Conservation (phyloP, 2,113 vertebrate species). For the Rafetus swinhoei region DNA sequence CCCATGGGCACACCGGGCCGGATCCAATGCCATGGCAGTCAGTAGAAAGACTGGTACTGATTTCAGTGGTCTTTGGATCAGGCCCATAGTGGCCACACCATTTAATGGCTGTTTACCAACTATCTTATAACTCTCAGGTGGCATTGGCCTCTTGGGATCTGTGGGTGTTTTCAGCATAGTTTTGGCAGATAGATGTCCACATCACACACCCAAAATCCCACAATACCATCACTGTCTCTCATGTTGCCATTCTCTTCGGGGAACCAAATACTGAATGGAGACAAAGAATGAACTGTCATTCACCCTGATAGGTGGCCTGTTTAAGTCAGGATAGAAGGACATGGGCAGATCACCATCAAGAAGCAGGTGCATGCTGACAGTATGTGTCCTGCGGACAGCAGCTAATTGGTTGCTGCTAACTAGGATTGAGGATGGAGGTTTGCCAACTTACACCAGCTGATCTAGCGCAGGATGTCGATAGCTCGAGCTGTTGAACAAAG, state of each 20-base stretch:
- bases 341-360: slow-evolving; percentile 37
- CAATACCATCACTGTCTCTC: background rate
- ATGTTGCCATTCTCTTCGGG: background rate
- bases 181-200: background rate
- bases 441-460: background rate
- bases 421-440: background rate
- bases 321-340: slow-evolving; percentile 40
- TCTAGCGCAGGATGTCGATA: rapidly evolving
- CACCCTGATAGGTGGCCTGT: background rate
- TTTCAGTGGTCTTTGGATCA: background rate
- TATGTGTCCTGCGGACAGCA: rapidly evolving
- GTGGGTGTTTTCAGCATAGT: background rate
- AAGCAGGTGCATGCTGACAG: background rate
- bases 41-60: background rate
- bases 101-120: background rate
- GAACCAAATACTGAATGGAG: background rate
- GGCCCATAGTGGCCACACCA: background rate
- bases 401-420: background rate
- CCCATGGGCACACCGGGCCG: background rate
- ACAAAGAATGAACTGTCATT: background rate
- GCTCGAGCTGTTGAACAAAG: background rate
- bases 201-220: background rate
- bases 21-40: background rate
- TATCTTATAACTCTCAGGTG: background rate
- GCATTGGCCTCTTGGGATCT: background rate